phyloP scores from a whole-genome alignment of 92 coral and sea anemone species.

The Micromussa lordhowensis region DNA sequence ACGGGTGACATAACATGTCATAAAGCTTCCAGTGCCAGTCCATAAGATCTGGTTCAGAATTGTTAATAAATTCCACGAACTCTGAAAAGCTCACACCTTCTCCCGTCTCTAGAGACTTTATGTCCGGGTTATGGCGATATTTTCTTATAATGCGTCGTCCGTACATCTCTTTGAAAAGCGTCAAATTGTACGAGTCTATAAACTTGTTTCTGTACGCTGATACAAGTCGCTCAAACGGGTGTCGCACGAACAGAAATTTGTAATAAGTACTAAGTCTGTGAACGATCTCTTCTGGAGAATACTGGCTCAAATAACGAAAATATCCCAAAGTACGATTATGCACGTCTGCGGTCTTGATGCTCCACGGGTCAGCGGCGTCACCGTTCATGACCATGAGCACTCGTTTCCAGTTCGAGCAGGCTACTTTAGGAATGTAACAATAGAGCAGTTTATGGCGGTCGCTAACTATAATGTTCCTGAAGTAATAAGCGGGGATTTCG shows the following conservation, averaged over 20 bases:
- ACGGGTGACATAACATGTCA: conserved; percentile 90
- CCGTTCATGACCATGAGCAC: conserved; percentile 96
- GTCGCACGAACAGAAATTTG: conserved; percentile 92
- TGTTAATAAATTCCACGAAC: conserved; percentile 80
- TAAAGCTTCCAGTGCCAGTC: conserved; percentile 94
- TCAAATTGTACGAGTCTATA: conserved; percentile 86
- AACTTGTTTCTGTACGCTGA: conserved; percentile 98
- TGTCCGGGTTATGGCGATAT: conserved; percentile 79
- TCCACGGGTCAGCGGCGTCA: conserved; percentile 91
- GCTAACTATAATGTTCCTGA: conserved; percentile 86
- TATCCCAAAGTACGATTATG: conserved; percentile 88
- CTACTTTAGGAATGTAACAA: conserved; percentile 93
- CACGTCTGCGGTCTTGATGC: conserved; percentile 82
- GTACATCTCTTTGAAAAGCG: conserved; percentile 85
- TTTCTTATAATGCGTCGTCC: conserved; percentile 85
- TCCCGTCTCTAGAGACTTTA: conserved; percentile 73
- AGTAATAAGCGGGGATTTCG: conserved; percentile 75
- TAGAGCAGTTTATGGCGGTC: conserved; percentile 87
- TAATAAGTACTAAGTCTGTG: conserved; percentile 85
- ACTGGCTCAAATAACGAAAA: conserved; percentile 92
- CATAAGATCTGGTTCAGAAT: conserved; percentile 75
- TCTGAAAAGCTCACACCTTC: conserved; percentile 93
- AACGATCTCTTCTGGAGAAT: conserved; percentile 87
- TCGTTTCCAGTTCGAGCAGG: conserved; percentile 98
- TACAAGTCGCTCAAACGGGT: conserved; percentile 90